Evolutionary conservation across 2,888 invertebrate species (phyloP), one percentile per base, ranked within the genome.

Genomic region (Limenitis arthemis): DNA sequence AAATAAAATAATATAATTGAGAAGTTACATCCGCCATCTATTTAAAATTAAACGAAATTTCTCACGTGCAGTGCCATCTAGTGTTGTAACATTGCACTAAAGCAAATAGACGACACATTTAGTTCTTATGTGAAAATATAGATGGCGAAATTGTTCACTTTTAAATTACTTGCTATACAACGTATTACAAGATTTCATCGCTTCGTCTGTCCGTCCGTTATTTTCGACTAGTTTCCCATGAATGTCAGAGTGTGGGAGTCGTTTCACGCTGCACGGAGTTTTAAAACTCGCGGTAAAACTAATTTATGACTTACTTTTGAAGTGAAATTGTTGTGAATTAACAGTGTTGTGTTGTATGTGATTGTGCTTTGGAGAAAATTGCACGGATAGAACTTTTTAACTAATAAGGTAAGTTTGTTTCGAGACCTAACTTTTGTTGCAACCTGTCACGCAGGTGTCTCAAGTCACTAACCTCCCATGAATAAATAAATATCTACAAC

Each of bases 381-480:
- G 33, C 64, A 64, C 63, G 66, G 65, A 67, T 61, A 61, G 49
- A 58, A 59, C 53, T 63, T 68, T 66, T 60, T 69, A 73, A 70
- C 69, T 74, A 64, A 60, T 60, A 66, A 75, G 81, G 72, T 72
- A 69, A 72, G 71, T 71, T 76, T 33, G 73, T 70, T 71, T 72
- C 73, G 70, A 66, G 68, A 68, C 66, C 69, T 72, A 70, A 70
- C 70, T 69, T 75, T 73, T 66, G 67, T 75, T n/a, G 72, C 80
- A 83, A 83, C 83, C 82, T 84, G 84, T 84, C 82, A 79, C 77
- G 78, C 83, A 84, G 84, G 84, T 85, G 84, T 82, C 81, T 79
- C 69, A 72, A 80, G 82, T 83, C 82, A 81, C 71, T 82, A 77
- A 82, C 82, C 82, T 79, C 70, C 63, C 42, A 37, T 20, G 20